Evolutionary conservation across 2,113 vertebrate species (phyloP).

Genomic region (Oplegnathus fasciatus): DNA sequence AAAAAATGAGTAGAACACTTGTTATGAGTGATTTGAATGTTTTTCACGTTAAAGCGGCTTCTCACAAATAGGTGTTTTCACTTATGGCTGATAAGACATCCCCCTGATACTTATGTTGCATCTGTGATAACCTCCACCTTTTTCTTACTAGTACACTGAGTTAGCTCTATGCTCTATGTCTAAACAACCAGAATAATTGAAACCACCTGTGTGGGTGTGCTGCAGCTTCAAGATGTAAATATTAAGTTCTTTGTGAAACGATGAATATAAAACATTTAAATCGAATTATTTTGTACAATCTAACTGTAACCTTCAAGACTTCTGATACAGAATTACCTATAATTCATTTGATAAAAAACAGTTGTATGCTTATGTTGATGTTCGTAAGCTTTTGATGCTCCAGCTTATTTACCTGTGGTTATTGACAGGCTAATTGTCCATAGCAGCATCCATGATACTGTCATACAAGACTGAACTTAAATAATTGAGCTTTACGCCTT

Average conservation of each 20-base stretch:
- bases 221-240: slow-evolving; percentile 3
- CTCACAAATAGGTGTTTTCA: not conserved
- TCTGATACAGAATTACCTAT: not conserved
- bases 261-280: not conserved
- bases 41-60: not conserved
- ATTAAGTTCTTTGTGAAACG: not conserved
- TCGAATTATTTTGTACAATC: not conserved
- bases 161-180: not conserved
- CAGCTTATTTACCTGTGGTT: not conserved
- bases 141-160: not conserved
- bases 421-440: not conserved
- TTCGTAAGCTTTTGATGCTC: not conserved
- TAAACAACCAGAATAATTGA: not conserved
- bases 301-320: not conserved
- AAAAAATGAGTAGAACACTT: not conserved
- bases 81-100: not conserved
- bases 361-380: not conserved
- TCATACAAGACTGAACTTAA: not conserved
- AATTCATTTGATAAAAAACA: not conserved
- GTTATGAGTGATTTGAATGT: not conserved
- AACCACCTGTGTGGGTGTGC: not conserved
- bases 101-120: not conserved
- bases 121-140: not conserved
- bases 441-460: not conserved
- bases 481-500: not conserved